Percentiles rank a stretch among this genome's conserved stretches.
Evolutionary conservation across 2,888 invertebrate species (phyloP).

Genomic region (Metellina segmentata): DNA sequence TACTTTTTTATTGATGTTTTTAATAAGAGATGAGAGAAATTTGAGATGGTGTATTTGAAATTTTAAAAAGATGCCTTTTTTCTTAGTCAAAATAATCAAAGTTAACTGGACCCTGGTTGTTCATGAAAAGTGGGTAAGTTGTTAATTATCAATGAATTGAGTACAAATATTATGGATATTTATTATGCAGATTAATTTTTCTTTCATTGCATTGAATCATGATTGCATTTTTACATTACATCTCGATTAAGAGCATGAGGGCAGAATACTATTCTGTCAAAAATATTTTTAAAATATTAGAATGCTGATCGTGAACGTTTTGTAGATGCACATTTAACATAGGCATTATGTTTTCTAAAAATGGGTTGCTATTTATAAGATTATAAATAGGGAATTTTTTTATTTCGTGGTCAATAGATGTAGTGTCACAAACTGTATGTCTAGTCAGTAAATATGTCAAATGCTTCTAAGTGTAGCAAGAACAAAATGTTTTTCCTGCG

Average conservation of each 20-base stretch:
- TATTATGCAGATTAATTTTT: not conserved
- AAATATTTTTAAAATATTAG: not conserved
- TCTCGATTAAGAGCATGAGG: not conserved
- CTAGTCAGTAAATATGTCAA: conserved; percentile 58
- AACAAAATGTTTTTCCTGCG: conserved; percentile 9
- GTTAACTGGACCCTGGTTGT: not conserved
- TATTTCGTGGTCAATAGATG: conserved; percentile 35
- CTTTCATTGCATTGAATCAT: conserved; percentile 3
- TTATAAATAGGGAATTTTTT: conserved; percentile 8
- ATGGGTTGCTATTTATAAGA: not conserved
- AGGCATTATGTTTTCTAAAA: not conserved
- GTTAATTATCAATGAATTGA: not conserved
- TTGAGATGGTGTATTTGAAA: not conserved
- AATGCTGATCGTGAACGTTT: not conserved
- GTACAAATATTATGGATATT: not conserved
- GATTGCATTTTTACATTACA: not conserved
- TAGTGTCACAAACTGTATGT: conserved; percentile 56
- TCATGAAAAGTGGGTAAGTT: not conserved
- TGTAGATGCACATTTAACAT: not conserved
- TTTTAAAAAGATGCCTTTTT: not conserved
- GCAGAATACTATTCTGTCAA: not conserved
- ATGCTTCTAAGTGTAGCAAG: conserved; percentile 64
- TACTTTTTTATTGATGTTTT: not conserved
- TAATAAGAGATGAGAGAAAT: no score
- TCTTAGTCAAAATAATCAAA: not conserved